Base-by-base conservation (phyloP, 2,888 invertebrate genomes). In the Diaprepes abbreviatus region DNA sequence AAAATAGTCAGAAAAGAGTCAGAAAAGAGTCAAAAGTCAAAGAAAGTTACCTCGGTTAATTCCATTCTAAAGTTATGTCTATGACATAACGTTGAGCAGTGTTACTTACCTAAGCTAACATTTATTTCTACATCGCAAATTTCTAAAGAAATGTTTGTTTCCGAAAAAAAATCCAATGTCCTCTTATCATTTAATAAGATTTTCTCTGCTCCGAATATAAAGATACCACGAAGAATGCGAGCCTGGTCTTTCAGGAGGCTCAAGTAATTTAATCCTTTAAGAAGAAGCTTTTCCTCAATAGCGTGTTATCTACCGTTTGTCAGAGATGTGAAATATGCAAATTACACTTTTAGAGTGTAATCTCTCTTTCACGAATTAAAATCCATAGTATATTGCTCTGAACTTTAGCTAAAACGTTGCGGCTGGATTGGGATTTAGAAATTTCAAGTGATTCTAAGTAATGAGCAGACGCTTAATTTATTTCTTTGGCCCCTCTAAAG, bases 241-340 rank as follows among this genome's bases (percentile, higher is more conserved):
- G 31, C 48, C 3, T n/a, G 38, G 17, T 43, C 17, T 36, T 12
- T 38, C 24, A 52, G 21, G 14, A 52, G 21, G 17, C 38, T 33
- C 28, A 17, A 38, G 63, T 40, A 63, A 40, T 52, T 62, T 52
- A 14, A 63, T 24, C 52, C 63, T 31, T 54, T 24, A 52, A 63
- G 31, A 54, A n/a, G 17, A 35, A 40, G 52, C 40, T 16, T 38
- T 31, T 12, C 38, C 35, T 17, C 54, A 35, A 54, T 36, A n/a
- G 33, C 48, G 45, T 57, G 55, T 36, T 57, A 65, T 65, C 55
- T 48, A 43, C 43, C 45, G 45, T 57, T 57, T 65, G 52, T 63
- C 57, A 36, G 45, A 36, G 45, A 64, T 54, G 54, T 64, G 43
- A 64, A 55, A 55, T 65, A 65, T 65, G 65, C 35, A 65, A 65